These are phyloP conservation scores for Mamestra configurata DNA, from an alignment of 1,140 invertebrate species.

Conservation along the genomic window DNA sequence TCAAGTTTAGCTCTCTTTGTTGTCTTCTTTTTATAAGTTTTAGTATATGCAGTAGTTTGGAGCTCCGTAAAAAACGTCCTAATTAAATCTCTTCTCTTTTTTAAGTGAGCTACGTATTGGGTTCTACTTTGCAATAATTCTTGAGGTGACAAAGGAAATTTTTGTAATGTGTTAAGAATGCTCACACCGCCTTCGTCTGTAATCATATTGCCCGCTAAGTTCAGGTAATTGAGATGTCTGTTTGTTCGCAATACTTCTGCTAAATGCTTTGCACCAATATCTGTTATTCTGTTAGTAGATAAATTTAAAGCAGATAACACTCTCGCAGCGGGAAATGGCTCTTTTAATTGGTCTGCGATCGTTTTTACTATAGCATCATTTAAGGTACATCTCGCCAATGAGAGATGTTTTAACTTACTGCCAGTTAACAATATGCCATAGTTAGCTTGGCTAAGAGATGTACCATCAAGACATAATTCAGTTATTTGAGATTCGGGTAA, in stretches of 20 bases:
- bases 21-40: constrained; percentile 29
- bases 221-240: not conserved
- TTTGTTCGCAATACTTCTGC: not conserved
- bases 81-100: not conserved
- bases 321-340: constrained; percentile 68
- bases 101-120: not conserved
- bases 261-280: not conserved
- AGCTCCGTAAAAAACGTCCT: constrained; percentile 34
- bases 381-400: constrained; percentile 71
- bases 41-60: constrained; percentile 57
- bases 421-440: constrained; percentile 67
- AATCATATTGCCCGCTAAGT: not conserved
- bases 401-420: constrained; percentile 65
- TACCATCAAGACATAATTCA: constrained; percentile 68
- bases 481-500: constrained; percentile 65
- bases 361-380: constrained; percentile 64
- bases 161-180: not conserved
- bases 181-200: not conserved
- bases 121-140: not conserved
- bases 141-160: not conserved
- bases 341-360: constrained; percentile 60
- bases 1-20: not conserved
- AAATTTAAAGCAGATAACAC: constrained; percentile 70
- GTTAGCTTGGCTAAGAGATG: constrained; percentile 65
- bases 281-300: constrained; percentile 62